Evolutionary conservation across 2,888 invertebrate species (phyloP).

Genomic region (Unio pictorum): DNA sequence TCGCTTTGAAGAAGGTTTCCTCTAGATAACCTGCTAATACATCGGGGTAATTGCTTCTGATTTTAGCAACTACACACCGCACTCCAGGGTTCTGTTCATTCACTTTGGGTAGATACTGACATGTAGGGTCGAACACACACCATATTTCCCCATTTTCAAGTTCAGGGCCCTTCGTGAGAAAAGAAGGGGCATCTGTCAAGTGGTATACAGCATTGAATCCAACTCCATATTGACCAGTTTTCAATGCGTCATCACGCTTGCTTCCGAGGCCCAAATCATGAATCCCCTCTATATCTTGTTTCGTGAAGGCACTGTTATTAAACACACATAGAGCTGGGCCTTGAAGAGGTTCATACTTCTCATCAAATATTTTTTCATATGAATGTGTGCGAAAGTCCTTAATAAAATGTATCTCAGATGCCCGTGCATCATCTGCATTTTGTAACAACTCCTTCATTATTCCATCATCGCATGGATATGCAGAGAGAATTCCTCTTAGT

Average conservation of each 20-base stretch:
- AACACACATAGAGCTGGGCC: constrained; percentile 58
- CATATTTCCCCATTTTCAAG: constrained; percentile 42
- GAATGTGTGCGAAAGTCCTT: constrained; percentile 43
- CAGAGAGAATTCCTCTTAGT: constrained; percentile 50
- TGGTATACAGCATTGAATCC: constrained; percentile 63
- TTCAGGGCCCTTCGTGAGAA: constrained; percentile 41
- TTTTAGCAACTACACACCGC: constrained; percentile 16
- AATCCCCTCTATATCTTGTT: constrained; percentile 50
- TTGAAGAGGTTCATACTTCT: constrained; percentile 47
- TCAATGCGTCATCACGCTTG: constrained; percentile 49
- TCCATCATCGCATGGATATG: constrained; percentile 58
- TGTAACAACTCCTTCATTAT: constrained; percentile 63
- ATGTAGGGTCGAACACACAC: constrained; percentile 65
- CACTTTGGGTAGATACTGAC: constrained; percentile 48
- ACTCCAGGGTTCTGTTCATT: constrained; percentile 23
- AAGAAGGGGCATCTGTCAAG: constrained; percentile 58
- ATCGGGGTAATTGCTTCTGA: constrained; percentile 24
- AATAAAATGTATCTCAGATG: constrained; percentile 58
- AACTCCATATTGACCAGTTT: constrained; percentile 60
- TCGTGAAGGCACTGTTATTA: constrained; percentile 51
- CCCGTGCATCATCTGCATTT: constrained; percentile 60
- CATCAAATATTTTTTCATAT: constrained; percentile 16
- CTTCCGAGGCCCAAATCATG: constrained; percentile 53
- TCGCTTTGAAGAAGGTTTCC: constrained; percentile 14
- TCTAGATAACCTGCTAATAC: constrained; percentile 28